Conservation (phyloP, 2,113 vertebrate genomes). For the Catharus minimus region DNA sequence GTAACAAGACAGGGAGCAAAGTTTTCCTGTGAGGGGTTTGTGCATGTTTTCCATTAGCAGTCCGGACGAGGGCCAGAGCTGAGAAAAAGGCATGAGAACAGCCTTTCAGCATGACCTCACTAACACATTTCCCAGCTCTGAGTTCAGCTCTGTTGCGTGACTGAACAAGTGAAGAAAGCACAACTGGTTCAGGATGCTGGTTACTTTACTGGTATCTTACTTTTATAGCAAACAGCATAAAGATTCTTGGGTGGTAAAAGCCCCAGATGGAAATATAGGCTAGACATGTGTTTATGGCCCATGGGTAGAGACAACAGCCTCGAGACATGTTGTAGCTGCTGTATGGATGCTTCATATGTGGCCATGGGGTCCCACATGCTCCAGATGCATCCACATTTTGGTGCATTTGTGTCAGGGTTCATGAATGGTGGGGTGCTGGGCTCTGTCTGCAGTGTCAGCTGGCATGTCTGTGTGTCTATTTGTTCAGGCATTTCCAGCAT, state of each 20-base stretch:
- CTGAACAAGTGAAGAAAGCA: background rate
- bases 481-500: background rate
- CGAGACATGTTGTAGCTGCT: fast-evolving
- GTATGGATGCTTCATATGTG: background rate
- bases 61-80: background rate
- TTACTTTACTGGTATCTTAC: background rate
- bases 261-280: background rate
- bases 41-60: constrained; percentile 40
- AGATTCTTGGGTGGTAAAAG: background rate
- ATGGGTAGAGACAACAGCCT: background rate
- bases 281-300: background rate
- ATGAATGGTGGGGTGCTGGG: background rate
- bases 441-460: background rate
- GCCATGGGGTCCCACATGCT: fast-evolving
- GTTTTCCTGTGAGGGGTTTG: constrained; percentile 9
- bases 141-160: background rate
- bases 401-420: background rate
- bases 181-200: background rate
- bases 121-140: constrained; percentile 10
- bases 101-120: constrained; percentile 34
- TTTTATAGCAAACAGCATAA: background rate
- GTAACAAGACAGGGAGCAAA: background rate
- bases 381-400: background rate
- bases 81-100: constrained; percentile 32
- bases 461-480: background rate